Base-by-base conservation (phyloP, 2,888 invertebrate species). In the Iselma pallidipennis region DNA sequence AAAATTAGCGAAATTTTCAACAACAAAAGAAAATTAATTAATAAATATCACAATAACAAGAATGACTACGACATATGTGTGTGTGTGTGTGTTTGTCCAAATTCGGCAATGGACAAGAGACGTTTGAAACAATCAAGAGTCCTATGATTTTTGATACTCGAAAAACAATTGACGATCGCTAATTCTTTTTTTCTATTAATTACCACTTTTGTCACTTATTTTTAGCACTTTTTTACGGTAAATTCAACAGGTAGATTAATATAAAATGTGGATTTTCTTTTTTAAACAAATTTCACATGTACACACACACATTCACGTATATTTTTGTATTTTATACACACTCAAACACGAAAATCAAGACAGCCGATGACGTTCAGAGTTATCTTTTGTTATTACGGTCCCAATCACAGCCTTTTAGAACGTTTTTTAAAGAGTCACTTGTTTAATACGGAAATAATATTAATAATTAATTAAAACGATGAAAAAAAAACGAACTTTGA, bases 401-500 rank as follows among this genome's bases (percentile, higher is more conserved):
- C 10, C 42, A 19, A 70, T 73, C 73, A 72, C 73, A 72, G 72
- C 72, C 73, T 71, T 68, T 66, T 66, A 65, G 55, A 58, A 37
- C 7, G 5, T 37, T 3, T 5, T 16, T 37, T 37, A 12, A 4
- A 10, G 37, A 6, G 3, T 37, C 12, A 37, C 4, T 37, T 14
- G n/a, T n/a, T 14, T 7, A 1, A 33, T 33, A 4, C 4, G 4
- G 1, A 16, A 16, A 16, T 7, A 7, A 37, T 2, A 37, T 21
- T 16, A 4, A 42, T 19, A 42, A 9, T 37, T 16, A 9, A 33
- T 2, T 5, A 14, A 33, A 33, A 64, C n/a, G n/a, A n/a, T n/a
- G n/a, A 21, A 21, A 10, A 19, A 21, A 10, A 42, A 29, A 29
- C 29, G 10, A 10, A 29, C 9, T 42, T 16, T 16, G 7, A 37